phyloP scores from a whole-genome alignment of 2,888 invertebrate genomes.

The Muscina levida region DNA sequence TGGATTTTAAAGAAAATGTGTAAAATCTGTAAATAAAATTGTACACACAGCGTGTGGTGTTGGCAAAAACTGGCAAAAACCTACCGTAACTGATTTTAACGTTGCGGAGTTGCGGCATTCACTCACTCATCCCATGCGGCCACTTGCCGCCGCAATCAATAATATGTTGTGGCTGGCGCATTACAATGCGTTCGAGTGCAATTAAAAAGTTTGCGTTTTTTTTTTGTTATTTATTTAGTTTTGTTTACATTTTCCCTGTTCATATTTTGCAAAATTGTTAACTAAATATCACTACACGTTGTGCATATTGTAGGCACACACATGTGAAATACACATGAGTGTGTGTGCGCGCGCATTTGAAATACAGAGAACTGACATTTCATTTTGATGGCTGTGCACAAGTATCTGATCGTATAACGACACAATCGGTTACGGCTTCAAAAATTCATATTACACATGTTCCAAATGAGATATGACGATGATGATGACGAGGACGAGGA shows the following conservation, averaged over 20 bases:
- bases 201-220: constrained; percentile 51
- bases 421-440: constrained; percentile 39
- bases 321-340: constrained; percentile 11
- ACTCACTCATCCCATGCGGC: neutral
- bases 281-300: constrained; percentile 21
- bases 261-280: neutral
- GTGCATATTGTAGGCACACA: constrained; percentile 7
- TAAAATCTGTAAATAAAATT: constrained; percentile 1
- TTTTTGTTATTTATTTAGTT: constrained; percentile 3
- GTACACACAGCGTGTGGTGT: neutral
- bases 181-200: constrained; percentile 48
- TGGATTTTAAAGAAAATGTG: constrained; percentile 10
- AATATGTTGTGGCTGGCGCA: constrained; percentile 48
- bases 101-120: neutral
- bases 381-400: constrained; percentile 47
- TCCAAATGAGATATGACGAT: neutral
- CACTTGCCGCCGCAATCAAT: constrained; percentile 21
- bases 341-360: too few relatives aligned
- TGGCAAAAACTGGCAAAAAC: too few relatives aligned
- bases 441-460: constrained; percentile 45
- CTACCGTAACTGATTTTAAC: constrained; percentile 16
- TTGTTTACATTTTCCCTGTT: neutral
- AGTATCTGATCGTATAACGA: constrained; percentile 42
- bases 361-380: constrained; percentile 45
- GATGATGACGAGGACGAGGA: too few relatives aligned